These are phyloP conservation scores for Trialeurodes vaporariorum DNA, from an alignment of 1,140 invertebrate genomes.

Conservation along the genomic window DNA sequence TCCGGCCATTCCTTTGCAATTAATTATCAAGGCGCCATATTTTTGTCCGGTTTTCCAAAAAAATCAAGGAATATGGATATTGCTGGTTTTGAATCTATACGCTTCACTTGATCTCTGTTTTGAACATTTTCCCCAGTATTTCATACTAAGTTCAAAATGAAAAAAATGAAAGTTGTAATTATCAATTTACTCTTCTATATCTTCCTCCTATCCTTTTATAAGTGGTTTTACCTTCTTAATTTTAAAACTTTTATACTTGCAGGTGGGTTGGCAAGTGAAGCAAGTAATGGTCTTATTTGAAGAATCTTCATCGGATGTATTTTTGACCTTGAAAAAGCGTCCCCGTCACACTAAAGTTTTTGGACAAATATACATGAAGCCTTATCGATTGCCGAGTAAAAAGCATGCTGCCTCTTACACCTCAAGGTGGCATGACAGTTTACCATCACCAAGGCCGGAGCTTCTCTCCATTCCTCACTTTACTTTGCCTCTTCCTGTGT, in stretches of 20 bases:
- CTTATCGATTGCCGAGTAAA: conserved; percentile 61
- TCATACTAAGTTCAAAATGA: too few relatives aligned
- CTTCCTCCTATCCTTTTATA: too few relatives aligned
- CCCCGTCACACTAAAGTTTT: conserved; percentile 72
- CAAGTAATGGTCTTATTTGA: conserved; percentile 64
- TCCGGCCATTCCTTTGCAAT: too few relatives aligned
- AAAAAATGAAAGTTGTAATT: too few relatives aligned
- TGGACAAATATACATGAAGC: conserved; percentile 69
- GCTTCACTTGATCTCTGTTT: too few relatives aligned
- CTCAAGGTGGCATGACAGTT: conserved; percentile 52
- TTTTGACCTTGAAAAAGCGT: conserved; percentile 70
- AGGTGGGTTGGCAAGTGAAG: conserved; percentile 71
- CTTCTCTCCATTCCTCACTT: conserved; percentile 51
- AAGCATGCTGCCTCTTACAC: conserved; percentile 45
- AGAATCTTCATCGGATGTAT: conserved; percentile 65
- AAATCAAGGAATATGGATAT: too few relatives aligned
- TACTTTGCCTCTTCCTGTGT: conserved; percentile 46
- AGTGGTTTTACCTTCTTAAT: too few relatives aligned
- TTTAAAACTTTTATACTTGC: conserved; percentile 17
- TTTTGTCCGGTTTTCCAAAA: too few relatives aligned
- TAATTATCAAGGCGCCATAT: too few relatives aligned
- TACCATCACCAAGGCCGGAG: conserved; percentile 50
- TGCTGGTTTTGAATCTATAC: too few relatives aligned
- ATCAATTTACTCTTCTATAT: too few relatives aligned
- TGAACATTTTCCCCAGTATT: too few relatives aligned